Conservation (phyloP, 2,888 invertebrate genomes). For the Drosophila multiciliata region DNA sequence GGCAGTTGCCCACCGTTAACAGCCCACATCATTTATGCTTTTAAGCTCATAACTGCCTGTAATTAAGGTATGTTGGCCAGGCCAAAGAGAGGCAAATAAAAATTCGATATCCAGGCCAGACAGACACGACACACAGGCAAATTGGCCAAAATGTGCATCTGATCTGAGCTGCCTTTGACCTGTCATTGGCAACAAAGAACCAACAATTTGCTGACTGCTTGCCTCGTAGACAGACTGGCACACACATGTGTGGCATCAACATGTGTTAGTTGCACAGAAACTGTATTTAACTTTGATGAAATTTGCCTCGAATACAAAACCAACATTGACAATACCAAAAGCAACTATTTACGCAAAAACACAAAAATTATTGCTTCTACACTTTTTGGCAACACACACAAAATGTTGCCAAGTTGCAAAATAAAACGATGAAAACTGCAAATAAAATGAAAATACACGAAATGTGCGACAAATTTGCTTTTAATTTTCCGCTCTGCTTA, state of each 20-base stretch:
- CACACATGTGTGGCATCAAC: conserved; percentile 6
- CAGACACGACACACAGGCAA: conserved; percentile 36
- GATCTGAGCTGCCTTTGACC: conserved; percentile 67
- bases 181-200: conserved; percentile 62
- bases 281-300: conserved; percentile 24
- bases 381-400: background rate
- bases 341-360: background rate
- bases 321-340: background rate
- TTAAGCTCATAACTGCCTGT: conserved; percentile 79
- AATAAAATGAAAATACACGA: conserved; percentile 47
- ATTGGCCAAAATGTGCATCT: conserved; percentile 58
- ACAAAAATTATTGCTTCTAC: conserved; percentile 6
- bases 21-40: conserved; percentile 72
- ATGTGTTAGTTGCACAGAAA: conserved; percentile 17
- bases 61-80: conserved; percentile 75
- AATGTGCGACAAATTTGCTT: conserved; percentile 75
- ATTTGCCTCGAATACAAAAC: conserved; percentile 11
- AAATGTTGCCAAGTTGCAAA: conserved; percentile 31
- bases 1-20: conserved; percentile 32
- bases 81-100: conserved; percentile 60
- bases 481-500: conserved; percentile 81
- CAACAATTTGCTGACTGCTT: conserved; percentile 64
- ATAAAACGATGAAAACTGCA: conserved; percentile 25
- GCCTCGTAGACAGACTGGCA: conserved; percentile 1
- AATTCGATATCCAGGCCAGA: conserved; percentile 63